Percentiles rank a stretch among this genome's conserved stretches.
Conservation (phyloP, 2,888 invertebrate genomes). For the Drosophila greeni region DNA sequence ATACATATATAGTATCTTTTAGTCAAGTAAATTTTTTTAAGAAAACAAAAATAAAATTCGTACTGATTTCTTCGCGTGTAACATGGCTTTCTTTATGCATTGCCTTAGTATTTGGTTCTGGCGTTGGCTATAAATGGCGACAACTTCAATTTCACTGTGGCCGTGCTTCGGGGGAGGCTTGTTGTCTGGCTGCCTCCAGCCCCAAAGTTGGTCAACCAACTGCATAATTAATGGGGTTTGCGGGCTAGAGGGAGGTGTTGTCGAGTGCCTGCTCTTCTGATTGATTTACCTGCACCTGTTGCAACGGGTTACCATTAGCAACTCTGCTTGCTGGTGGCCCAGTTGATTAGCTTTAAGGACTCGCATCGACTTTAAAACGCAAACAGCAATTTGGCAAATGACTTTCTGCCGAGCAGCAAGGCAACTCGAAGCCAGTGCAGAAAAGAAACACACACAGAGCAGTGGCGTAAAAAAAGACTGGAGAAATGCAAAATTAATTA, state of each 20-base stretch:
- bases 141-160: slow-evolving; percentile 59
- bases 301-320: slow-evolving; percentile 53
- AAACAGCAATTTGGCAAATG: slow-evolving; percentile 66
- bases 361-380: slow-evolving; percentile 58
- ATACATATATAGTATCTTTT: too few relatives aligned
- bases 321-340: slow-evolving; percentile 4
- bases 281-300: slow-evolving; percentile 48
- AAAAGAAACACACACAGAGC: slow-evolving; percentile 13
- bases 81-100: slow-evolving; percentile 42
- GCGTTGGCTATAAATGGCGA: slow-evolving; percentile 56
- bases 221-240: slow-evolving; percentile 58
- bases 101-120: slow-evolving; percentile 48
- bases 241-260: background rate
- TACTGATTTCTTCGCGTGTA: background rate
- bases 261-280: slow-evolving; percentile 48
- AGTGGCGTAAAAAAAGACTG: slow-evolving; percentile 21
- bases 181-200: slow-evolving; percentile 47
- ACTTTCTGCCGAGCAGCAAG: slow-evolving; percentile 32
- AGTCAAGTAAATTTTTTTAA: too few relatives aligned
- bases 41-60: too few relatives aligned
- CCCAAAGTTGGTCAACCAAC: slow-evolving; percentile 26
- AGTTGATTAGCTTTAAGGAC: slow-evolving; percentile 52
- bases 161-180: slow-evolving; percentile 31
- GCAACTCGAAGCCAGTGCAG: slow-evolving; percentile 24
- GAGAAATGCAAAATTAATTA: slow-evolving; percentile 72